Evolutionary conservation across 2,797 vertebrate genomes (phyloP), one percentile per base, ranked within the genome.

Genomic region (Hypotaenidia okinawae): DNA sequence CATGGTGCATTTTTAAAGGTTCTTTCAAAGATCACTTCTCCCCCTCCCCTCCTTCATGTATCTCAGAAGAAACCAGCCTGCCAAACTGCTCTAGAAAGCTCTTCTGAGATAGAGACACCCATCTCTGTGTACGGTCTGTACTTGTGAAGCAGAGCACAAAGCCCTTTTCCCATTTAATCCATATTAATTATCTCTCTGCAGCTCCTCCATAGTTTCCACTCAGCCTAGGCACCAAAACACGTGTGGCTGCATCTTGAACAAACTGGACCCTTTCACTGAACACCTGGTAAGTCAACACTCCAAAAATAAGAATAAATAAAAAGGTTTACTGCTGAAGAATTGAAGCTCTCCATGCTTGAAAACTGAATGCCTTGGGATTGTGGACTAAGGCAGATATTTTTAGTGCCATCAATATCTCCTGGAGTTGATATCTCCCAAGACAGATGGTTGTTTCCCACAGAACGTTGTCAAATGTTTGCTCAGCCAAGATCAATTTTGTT

Each of bases 381-480:
- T 51, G 93, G 93, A 94, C 76, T 93, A n/a, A 84, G 75, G 80
- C 76, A 64, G 92, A 87, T 97, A 97, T 97, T 97, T 97, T 96
- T 97, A 97, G 96, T 93, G 90, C 89, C 95, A 94, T 95, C 94
- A 95, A 47, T 96, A 96, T 97, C 95, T 96, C 89, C 88, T 92
- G 86, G 89, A 95, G 89, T 76, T 95, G 96, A 94, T 96, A 94
- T 91, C 92, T 97, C 95, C 93, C 95, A 95, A 95, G 95, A 96
- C 97, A 96, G 96, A 97, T 97, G 96, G 97, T 89, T 97, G 95
- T 97, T 97, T 97, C 96, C 95, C 79, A 95, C 92, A 94, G 95
- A 94, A 96, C 96, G 45, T 95, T 97, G 97, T 96, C 97, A 97
- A 97, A 97, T 96, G 97, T 97, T 97, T 97, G 96, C 95, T 97